Percentiles rank a stretch among this genome's conserved stretches.
Evolutionary conservation across 1,140 invertebrate genomes (phyloP).

Genomic region (Venustaconcha ellipsiformis): DNA sequence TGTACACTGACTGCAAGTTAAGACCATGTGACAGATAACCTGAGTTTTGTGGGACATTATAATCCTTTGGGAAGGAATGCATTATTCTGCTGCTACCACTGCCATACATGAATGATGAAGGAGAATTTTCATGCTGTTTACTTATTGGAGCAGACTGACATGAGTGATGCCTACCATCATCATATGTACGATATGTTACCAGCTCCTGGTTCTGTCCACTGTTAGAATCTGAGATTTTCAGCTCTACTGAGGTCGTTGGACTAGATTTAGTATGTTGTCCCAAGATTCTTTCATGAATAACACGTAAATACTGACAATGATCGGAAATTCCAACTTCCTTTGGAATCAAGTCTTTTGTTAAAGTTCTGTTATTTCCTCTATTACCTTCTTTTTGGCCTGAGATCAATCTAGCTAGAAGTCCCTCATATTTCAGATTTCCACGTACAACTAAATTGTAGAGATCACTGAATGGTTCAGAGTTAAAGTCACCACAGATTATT

Average conservation of each 20-base stretch:
- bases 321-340: constrained; percentile 74
- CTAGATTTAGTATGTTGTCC: not conserved
- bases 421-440: constrained; percentile 75
- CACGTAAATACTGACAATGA: constrained; percentile 75
- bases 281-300: not conserved
- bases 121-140: not conserved
- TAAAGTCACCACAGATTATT: constrained; percentile 91
- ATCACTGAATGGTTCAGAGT: constrained; percentile 79
- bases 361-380: constrained; percentile 10
- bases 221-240: no score
- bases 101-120: not conserved
- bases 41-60: constrained; percentile 9
- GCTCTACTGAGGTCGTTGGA: not conserved
- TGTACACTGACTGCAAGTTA: constrained; percentile 64
- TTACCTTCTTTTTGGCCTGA: constrained; percentile 56
- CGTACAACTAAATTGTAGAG: constrained; percentile 80
- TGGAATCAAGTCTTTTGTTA: constrained; percentile 70
- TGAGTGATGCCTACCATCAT: not conserved
- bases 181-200: not conserved
- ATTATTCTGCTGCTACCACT: not conserved
- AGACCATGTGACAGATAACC: constrained; percentile 43
- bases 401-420: constrained; percentile 54
- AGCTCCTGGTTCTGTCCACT: no score
- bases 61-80: constrained; percentile 7
- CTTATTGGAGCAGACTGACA: not conserved